These are phyloP conservation scores for Orthosia incerta DNA, from an alignment of 2,888 invertebrate species.

Conservation along the genomic window DNA sequence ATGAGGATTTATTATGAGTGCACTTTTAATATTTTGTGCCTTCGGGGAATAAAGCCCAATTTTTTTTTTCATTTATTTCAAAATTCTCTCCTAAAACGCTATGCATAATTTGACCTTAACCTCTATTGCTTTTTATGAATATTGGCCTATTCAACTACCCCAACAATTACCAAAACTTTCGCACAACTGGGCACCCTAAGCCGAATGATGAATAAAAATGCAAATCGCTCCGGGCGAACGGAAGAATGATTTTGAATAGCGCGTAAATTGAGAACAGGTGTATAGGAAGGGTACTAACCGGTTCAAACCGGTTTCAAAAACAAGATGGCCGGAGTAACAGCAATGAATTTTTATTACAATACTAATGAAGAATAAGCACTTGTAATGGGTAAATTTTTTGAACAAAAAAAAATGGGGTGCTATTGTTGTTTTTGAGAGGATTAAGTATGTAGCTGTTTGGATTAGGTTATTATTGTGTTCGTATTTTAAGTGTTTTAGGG, in stretches of 20 bases:
- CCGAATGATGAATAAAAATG: slow-evolving; percentile 84
- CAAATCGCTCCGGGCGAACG: slow-evolving; percentile 78
- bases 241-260: slow-evolving; percentile 85
- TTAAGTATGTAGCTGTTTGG: slow-evolving; percentile 17
- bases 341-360: slow-evolving; percentile 65
- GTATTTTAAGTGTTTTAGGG: background rate
- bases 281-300: slow-evolving; percentile 75
- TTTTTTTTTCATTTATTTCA: background rate
- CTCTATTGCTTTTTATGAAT: background rate
- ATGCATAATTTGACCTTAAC: background rate
- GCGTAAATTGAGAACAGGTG: slow-evolving; percentile 86
- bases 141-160: slow-evolving; percentile 5
- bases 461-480: slow-evolving; percentile 3
- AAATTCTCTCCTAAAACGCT: background rate
- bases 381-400: slow-evolving; percentile 57
- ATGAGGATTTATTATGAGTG: too few relatives aligned
- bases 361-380: slow-evolving; percentile 63
- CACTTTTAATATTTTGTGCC: too few relatives aligned
- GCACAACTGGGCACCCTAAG: slow-evolving; percentile 62
- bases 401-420: slow-evolving; percentile 33
- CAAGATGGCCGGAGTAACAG: slow-evolving; percentile 59
- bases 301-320: slow-evolving; percentile 66
- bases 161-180: slow-evolving; percentile 27
- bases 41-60: too few relatives aligned
- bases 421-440: slow-evolving; percentile 45